Percentiles rank a stretch among this genome's conserved stretches.
phyloP scores from a whole-genome alignment of 2,797 vertebrate genomes.

The Emys orbicularis region DNA sequence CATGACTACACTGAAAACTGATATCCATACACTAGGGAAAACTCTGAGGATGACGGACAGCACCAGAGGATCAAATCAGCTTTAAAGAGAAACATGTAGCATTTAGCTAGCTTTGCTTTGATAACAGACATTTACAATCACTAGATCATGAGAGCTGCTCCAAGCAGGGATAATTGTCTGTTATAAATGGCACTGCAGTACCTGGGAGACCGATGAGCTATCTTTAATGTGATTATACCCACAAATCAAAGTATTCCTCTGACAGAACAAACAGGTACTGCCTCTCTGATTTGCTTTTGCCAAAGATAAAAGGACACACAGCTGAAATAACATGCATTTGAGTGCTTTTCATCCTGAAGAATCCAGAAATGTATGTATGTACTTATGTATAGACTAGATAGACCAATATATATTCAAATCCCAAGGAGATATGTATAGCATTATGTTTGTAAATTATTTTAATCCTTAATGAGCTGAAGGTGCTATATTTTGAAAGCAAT shows the following conservation, averaged over 20 bases:
- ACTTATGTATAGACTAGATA: neutral
- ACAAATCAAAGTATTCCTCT: slow-evolving; percentile 52
- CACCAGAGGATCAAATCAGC: slow-evolving; percentile 56
- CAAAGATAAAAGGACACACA: slow-evolving; percentile 35
- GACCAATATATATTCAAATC: neutral
- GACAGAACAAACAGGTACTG: slow-evolving; percentile 36
- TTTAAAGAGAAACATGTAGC: slow-evolving; percentile 52
- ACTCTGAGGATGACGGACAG: slow-evolving; percentile 32
- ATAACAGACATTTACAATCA: slow-evolving; percentile 59
- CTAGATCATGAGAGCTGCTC: slow-evolving; percentile 56
- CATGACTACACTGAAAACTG: neutral
- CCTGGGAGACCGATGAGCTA: slow-evolving; percentile 65
- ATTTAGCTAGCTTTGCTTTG: slow-evolving; percentile 41
- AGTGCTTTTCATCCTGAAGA: slow-evolving; percentile 23
- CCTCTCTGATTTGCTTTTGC: slow-evolving; percentile 58
- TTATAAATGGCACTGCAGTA: slow-evolving; percentile 65
- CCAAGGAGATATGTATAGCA: neutral
- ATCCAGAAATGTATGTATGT: slow-evolving; percentile 18
- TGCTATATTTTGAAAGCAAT: neutral
- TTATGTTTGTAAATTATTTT: slow-evolving; percentile 5
- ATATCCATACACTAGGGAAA: neutral
- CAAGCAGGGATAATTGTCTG: slow-evolving; percentile 58
- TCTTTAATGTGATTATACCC: slow-evolving; percentile 69
- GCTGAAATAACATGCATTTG: slow-evolving; percentile 27
- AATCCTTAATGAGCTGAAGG: neutral